Percentiles rank a stretch among this genome's conserved stretches.
Conservation (phyloP, 2,888 invertebrate species). For the Andrena marginata region DNA sequence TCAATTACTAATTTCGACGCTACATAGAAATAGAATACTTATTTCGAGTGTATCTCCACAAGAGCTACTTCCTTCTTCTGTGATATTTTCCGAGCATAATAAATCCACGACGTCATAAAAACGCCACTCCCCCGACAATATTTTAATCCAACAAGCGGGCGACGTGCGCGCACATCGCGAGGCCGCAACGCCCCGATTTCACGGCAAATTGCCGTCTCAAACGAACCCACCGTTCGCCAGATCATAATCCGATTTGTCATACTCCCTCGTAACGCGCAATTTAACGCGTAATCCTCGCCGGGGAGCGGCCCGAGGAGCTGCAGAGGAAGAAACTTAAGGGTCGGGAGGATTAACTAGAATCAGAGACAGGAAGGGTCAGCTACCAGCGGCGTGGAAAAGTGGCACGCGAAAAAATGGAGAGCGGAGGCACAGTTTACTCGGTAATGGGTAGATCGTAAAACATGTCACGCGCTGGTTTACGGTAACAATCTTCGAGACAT, state of each 20-base stretch:
- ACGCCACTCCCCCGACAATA: not conserved
- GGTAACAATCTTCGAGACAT: slow-evolving; percentile 47
- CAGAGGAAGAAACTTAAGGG: slow-evolving; percentile 10
- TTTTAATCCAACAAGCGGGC: slow-evolving; percentile 31
- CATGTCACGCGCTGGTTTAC: slow-evolving; percentile 37
- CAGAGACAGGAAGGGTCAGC: slow-evolving; percentile 6
- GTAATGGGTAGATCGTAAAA: slow-evolving; percentile 63
- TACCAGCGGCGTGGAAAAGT: slow-evolving; percentile 27
- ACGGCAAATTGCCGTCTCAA: slow-evolving; percentile 38
- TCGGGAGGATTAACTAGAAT: slow-evolving; percentile 33
- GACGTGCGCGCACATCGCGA: not conserved
- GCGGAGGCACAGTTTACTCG: slow-evolving; percentile 41
- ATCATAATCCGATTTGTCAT: slow-evolving; percentile 56
- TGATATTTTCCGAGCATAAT: slow-evolving; percentile 31
- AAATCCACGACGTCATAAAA: slow-evolving; percentile 17
- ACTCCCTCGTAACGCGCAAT: slow-evolving; percentile 41
- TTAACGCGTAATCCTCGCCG: slow-evolving; percentile 36
- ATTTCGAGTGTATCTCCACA: not conserved
- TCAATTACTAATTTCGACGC: not conserved
- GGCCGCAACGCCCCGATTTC: slow-evolving; percentile 42
- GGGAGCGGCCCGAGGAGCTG: not conserved
- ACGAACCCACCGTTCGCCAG: slow-evolving; percentile 26
- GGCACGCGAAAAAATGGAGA: slow-evolving; percentile 32
- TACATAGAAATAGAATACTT: not conserved
- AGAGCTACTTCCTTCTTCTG: not conserved